These are phyloP conservation scores for Coecobrya sp. DNA, from an alignment of 2,888 invertebrate genomes.

Conservation along the genomic window DNA sequence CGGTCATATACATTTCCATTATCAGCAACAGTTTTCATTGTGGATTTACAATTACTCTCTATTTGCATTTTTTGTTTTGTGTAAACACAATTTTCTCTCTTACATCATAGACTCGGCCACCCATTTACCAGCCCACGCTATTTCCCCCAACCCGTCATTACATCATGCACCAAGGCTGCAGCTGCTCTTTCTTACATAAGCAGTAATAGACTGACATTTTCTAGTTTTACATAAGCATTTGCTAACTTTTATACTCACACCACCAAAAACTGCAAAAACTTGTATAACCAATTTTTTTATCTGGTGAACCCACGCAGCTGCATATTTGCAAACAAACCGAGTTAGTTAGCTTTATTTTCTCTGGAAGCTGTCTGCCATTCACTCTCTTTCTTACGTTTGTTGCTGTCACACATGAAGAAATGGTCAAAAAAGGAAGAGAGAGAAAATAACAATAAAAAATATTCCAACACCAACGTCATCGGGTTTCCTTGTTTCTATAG, in stretches of 20 bases:
- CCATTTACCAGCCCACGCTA: background rate
- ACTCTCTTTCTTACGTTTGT: background rate
- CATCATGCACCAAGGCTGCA: slow-evolving; percentile 11
- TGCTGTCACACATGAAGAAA: background rate
- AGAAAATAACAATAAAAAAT: background rate
- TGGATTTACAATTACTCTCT: slow-evolving; percentile 86
- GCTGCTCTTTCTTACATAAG: background rate
- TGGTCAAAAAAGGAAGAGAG: background rate
- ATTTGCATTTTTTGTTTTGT: slow-evolving; percentile 79
- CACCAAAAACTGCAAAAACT: no score
- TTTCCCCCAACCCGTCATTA: background rate
- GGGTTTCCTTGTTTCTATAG: background rate
- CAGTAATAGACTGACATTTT: no score
- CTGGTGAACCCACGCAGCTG: slow-evolving; percentile 18
- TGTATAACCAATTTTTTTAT: background rate
- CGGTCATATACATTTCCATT: background rate
- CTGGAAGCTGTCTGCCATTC: background rate
- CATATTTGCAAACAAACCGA: slow-evolving; percentile 19
- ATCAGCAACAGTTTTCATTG: slow-evolving; percentile 75
- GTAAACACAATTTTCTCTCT: slow-evolving; percentile 54
- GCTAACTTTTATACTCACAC: background rate
- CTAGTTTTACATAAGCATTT: background rate
- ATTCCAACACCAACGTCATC: background rate
- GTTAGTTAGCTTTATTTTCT: slow-evolving; percentile 9
- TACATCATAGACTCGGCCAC: background rate